A percentile compares a stretch with the other conserved stretches of the same genome.
These are phyloP conservation scores for Scaptomyza reducta DNA, from an alignment of 2,888 invertebrate genomes.

Conservation along the genomic window DNA sequence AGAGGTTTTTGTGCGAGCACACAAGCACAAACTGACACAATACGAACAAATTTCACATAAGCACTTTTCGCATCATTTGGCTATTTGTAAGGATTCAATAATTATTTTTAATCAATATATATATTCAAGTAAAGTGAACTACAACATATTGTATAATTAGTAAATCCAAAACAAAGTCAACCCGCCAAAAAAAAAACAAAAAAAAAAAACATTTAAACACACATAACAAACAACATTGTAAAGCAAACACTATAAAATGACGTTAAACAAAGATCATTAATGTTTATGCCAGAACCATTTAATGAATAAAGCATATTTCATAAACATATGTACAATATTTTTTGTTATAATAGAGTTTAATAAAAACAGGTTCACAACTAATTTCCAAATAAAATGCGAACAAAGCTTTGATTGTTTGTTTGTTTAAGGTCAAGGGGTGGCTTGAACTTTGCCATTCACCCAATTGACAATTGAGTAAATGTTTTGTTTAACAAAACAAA, in stretches of 20 bases:
- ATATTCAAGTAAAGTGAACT: conserved; percentile 28
- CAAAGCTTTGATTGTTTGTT: conserved; percentile 29
- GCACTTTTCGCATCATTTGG: conserved; percentile 38
- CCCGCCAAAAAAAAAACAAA: conserved; percentile 62
- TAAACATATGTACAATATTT: conserved; percentile 22
- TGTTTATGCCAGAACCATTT: conserved; percentile 30
- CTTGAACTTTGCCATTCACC: no score
- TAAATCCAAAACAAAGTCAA: conserved; percentile 60
- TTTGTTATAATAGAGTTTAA: conserved; percentile 18
- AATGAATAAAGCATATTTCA: conserved; percentile 41
- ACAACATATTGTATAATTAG: conserved; percentile 39
- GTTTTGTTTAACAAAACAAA: conserved; percentile 20
- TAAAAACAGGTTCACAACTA: conserved; percentile 5
- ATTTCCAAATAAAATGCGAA: conserved; percentile 21
- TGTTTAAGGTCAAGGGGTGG: background rate
- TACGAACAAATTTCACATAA: conserved; percentile 17
- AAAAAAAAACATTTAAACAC: conserved; percentile 26
- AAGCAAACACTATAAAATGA: conserved; percentile 17
- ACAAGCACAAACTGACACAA: conserved; percentile 1
- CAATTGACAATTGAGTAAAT: background rate
- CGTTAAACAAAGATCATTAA: conserved; percentile 24
- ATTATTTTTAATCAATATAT: conserved; percentile 22
- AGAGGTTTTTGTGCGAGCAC: conserved; percentile 20
- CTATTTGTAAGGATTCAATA: conserved; percentile 24
- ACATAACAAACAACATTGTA: conserved; percentile 23